Evolutionary conservation across 2,888 invertebrate species (phyloP).

Genomic region (Polyommatus iphigenia): DNA sequence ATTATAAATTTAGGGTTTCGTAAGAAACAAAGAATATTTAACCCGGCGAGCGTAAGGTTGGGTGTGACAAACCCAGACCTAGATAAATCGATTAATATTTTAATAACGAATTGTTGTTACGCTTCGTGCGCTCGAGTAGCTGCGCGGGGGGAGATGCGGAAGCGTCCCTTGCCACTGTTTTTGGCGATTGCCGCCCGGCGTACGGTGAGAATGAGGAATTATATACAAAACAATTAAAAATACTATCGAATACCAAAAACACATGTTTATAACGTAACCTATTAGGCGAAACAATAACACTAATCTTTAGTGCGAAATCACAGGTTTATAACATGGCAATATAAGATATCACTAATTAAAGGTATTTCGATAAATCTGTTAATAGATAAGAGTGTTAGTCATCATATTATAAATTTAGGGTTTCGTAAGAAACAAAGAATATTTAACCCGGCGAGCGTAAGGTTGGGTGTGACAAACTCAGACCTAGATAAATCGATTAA

Average conservation of each 20-base stretch:
- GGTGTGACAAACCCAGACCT: no score
- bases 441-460: no score
- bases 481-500: no score
- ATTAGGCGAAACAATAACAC: neutral
- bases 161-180: no score
- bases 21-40: neutral
- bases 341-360: conserved; percentile 9
- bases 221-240: neutral
- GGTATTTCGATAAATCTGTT: neutral
- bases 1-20: neutral
- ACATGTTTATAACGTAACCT: neutral
- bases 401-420: neutral
- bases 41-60: no score
- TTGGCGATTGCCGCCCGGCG: no score
- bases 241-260: neutral
- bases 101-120: no score
- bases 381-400: conserved; percentile 3
- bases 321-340: conserved; percentile 1
- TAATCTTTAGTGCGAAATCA: neutral
- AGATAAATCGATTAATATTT: no score
- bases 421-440: neutral
- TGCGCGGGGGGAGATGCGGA: no score
- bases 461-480: no score
- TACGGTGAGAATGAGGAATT: neutral
- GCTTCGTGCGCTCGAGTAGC: no score